phyloP scores from a whole-genome alignment of 2,797 vertebrate species.

The Gallirallus australis region DNA sequence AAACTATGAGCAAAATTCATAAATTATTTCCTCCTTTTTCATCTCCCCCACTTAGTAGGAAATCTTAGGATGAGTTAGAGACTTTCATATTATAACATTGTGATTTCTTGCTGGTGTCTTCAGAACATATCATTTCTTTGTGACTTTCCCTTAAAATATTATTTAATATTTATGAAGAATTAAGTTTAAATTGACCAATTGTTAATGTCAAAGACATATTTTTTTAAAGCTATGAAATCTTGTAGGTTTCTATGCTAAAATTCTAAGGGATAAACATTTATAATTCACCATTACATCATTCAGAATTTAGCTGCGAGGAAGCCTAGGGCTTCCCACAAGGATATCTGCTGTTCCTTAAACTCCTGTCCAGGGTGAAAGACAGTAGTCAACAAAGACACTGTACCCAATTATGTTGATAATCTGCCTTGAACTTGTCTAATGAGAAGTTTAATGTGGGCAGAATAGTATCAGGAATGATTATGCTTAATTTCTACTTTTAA shows the following conservation, averaged over 20 bases:
- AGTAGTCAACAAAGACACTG: neutral
- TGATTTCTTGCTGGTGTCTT: neutral
- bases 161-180: neutral
- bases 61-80: neutral
- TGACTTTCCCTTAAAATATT: neutral
- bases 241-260: neutral
- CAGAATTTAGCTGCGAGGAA: neutral
- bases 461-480: neutral
- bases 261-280: neutral
- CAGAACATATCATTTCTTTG: neutral
- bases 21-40: neutral
- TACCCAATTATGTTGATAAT: neutral
- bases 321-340: neutral
- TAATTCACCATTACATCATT: neutral
- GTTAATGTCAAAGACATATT: neutral
- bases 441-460: neutral
- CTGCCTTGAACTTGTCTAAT: neutral
- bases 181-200: neutral
- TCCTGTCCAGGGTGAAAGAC: neutral
- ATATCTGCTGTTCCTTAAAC: neutral
- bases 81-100: neutral
- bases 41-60: neutral
- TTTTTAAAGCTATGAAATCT: neutral
- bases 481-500: neutral
- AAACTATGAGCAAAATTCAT: neutral